Base-by-base conservation (phyloP, 2,113 vertebrate species). In the Oryzias woworae region DNA sequence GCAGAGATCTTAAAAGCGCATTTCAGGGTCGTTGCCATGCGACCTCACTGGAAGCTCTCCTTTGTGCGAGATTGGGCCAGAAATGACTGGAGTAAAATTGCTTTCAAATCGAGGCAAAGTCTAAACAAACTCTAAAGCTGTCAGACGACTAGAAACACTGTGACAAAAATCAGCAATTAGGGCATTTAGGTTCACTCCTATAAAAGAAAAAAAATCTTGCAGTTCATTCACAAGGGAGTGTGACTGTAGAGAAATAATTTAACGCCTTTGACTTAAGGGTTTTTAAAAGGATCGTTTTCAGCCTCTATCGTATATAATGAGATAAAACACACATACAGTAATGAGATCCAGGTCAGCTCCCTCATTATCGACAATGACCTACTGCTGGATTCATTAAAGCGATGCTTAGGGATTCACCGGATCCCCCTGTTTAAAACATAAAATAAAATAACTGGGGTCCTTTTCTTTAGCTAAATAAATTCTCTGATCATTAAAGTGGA, bases 351-450 rank as follows among this genome's bases (percentile, higher is more conserved):
- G 77, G 76, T 87, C 66, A 74, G 55, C 77, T 69, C 66, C 47
- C 72, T 80, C 68, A 71, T 87, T 77, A 80, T 42, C 58, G 63
- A 75, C 77, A 71, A 66, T 66, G 80, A 82, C 74, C 72, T 58
- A 76, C 69, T 13, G 68, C 63, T 79, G 60, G 62, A 78, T 77
- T 83, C 77, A 84, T 84, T 85, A 84, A 81, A 77, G 71, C 2
- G 17, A 63, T 61, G 61, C 64, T 13, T 31, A 74, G 77, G 80
- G 66, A 73, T 68, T 71, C 50, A 60, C 50, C 10, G 26, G 58
- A 81, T 74, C 62, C 73, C 58, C 52, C 7, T 51, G 73, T 73
- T 73, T 62, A 66, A 22, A 23, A 73, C 65, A 60, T 51, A 54
- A 53, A 36, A 36, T 47, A 5, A 60, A n/a, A 31, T 4, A 4